Percentiles rank a stretch among this genome's conserved stretches.
These are phyloP conservation scores for Chiloscyllium plagiosum DNA, from an alignment of 2,113 vertebrate genomes.

Conservation along the genomic window DNA sequence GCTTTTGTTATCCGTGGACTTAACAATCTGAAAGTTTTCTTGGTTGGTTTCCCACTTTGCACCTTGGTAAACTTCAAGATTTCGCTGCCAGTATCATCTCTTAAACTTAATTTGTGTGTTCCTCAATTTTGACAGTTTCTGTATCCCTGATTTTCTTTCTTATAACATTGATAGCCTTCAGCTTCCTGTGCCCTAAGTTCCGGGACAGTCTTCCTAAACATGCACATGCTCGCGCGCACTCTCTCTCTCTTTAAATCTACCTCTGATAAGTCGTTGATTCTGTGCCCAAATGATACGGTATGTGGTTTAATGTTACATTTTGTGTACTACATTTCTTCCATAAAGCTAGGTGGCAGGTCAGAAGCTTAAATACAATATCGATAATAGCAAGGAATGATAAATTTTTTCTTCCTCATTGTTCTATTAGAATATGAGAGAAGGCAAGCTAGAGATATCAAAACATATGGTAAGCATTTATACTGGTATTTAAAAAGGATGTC, in stretches of 20 bases:
- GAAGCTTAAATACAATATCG: no score
- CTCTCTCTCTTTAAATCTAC: background rate
- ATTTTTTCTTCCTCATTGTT: no score
- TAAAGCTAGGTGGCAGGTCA: no score
- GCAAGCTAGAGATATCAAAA: no score
- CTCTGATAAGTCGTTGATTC: background rate
- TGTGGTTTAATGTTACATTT: background rate
- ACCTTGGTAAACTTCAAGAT: background rate
- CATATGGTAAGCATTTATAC: no score
- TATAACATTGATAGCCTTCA: background rate
- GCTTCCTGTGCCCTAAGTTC: background rate
- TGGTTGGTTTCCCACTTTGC: background rate
- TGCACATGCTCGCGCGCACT: background rate
- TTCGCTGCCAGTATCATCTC: background rate
- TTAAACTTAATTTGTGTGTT: background rate
- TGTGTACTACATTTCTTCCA: background rate
- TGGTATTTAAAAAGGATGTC: no score
- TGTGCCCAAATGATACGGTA: background rate
- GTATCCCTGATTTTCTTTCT: background rate
- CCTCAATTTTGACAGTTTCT: background rate
- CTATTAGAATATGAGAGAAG: no score
- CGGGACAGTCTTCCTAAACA: background rate
- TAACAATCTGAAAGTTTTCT: background rate
- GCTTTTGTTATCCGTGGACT: background rate
- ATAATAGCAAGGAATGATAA: no score